Evolutionary conservation across 2,113 vertebrate genomes (phyloP), one percentile per base, ranked within the genome.

Genomic region (Carassius carassius): DNA sequence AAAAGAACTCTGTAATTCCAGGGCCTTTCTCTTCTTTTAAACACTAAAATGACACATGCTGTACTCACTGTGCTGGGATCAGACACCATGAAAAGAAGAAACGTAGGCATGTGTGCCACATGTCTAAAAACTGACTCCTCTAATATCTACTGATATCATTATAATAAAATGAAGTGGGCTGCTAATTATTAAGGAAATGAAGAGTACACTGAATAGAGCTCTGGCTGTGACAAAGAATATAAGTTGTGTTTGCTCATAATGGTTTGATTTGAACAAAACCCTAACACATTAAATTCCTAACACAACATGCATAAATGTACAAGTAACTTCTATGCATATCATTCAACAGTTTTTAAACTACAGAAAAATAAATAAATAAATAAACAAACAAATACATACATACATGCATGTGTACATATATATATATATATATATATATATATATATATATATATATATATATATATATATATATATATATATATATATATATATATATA

Each of bases 1-100:
- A 89, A 91, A 86, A 67, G 88, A 23, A 85, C 67, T 87, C 82
- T 89, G 78, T 92, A 91, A 92, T 89, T 75, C 21, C 3, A 13
- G 58, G 78, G 78, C n/a, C 37, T 44, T 79, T 79, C 35, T 63
- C 13, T 63, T 54, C 75, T 29, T 63, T 79, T 63, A 63, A 47
- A 25, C 58, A 62, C 78, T 17, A 25, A 79, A 77, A 16, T 29
- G 75, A 78, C 75, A 78, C 25, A 21, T 8, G 23, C 8, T 78
- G 29, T 16, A 41, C 54, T 60, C 6, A 41, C 54, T 79, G 32
- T 47, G 37, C n/a, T 63, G 37, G 77, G 12, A 79, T 79, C 21
- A 79, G 35, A 73, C 70, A 73, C 70, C n/a, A 47, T 73, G 70
- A 47, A 41, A 73, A 73, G 21, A 63, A 79, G 17, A 32, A 32